Evolutionary conservation across 2,797 vertebrate genomes (phyloP).

Genomic region (Scarus forsteni): DNA sequence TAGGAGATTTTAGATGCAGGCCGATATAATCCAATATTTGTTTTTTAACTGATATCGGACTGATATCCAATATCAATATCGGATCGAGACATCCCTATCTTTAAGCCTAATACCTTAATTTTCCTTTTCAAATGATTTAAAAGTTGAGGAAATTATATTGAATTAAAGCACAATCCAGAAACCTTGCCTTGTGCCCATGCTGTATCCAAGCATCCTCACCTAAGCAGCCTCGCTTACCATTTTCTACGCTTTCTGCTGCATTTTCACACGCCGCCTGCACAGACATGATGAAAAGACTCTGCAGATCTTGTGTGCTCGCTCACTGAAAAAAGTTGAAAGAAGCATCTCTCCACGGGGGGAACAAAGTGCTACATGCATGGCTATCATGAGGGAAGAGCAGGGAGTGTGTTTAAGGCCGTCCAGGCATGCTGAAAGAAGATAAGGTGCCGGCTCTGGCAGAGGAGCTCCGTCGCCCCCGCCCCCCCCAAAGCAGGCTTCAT

Average conservation of each 20-base stretch:
- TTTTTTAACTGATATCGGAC: too few species aligned
- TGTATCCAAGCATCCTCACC: constrained; percentile 20
- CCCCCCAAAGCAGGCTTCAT: constrained; percentile 54
- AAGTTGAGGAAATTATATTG: neutral
- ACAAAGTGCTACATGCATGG: constrained; percentile 46
- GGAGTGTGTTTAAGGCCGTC: constrained; percentile 35
- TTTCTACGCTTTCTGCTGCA: neutral
- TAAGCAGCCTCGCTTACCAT: constrained; percentile 17
- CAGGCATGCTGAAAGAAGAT: constrained; percentile 66
- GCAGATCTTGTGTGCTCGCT: constrained; percentile 21
- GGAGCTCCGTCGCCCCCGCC: constrained; percentile 32
- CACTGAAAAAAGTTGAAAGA: constrained; percentile 35
- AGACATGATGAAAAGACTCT: constrained; percentile 34
- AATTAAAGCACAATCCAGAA: neutral
- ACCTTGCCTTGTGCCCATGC: neutral
- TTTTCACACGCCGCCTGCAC: constrained; percentile 18
- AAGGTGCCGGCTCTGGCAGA: constrained; percentile 42
- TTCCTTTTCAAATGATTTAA: neutral
- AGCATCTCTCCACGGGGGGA: constrained; percentile 26
- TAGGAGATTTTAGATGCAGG: too few species aligned
- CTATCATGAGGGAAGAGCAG: constrained; percentile 41
- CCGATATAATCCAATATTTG: too few species aligned
- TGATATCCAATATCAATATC: too few species aligned
- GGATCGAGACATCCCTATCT: too few species aligned
- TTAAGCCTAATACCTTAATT: neutral